Evolutionary conservation across 2,113 vertebrate species (phyloP), one percentile per base, ranked within the genome.

Genomic region (Epinephelus moara): DNA sequence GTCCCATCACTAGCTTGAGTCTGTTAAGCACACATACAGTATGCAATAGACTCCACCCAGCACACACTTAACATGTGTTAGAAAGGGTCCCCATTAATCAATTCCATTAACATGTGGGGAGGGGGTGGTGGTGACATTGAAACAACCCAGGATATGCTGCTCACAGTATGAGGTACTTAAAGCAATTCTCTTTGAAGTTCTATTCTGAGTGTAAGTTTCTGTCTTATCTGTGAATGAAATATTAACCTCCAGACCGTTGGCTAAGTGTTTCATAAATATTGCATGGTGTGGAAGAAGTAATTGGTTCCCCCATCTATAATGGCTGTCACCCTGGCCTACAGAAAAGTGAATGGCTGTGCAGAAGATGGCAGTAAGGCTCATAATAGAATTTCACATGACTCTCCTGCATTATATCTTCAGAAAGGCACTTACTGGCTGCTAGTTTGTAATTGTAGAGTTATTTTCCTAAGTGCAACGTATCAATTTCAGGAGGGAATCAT

Each of bases 201-300:
- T 75, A 73, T 86, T 91, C 85, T 52, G 80, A 78, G 69, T 89
- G 40, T 85, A 64, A 80, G 79, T 82, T 87, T 81, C 84, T 85
- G 85, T 91, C 88, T 91, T 90, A 92, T 93, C 86, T 85, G 66
- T 76, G 81, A 88, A 94, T 94, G 90, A 94, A 94, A 94, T 95
- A 95, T 94, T 93, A 94, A 94, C 91, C 89, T 86, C 75, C 81
- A 81, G 90, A 92, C 93, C 76, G 76, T 70, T 75, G 87, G 89
- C 84, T 94, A 94, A 94, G 91, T 94, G 94, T 94, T 94, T 90
- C 88, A 94, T 94, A 91, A 94, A 94, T 94, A 94, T 93, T 93
- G 84, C 88, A 94, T 92, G 62, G 86, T 90, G 87, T 84, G 85
- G 89, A 93, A 83, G 91, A 79, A 90, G 91, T 94, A 93, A 95